These are phyloP conservation scores for Gasterosteus nipponicus DNA, from an alignment of 2,113 vertebrate species.

Conservation along the genomic window DNA sequence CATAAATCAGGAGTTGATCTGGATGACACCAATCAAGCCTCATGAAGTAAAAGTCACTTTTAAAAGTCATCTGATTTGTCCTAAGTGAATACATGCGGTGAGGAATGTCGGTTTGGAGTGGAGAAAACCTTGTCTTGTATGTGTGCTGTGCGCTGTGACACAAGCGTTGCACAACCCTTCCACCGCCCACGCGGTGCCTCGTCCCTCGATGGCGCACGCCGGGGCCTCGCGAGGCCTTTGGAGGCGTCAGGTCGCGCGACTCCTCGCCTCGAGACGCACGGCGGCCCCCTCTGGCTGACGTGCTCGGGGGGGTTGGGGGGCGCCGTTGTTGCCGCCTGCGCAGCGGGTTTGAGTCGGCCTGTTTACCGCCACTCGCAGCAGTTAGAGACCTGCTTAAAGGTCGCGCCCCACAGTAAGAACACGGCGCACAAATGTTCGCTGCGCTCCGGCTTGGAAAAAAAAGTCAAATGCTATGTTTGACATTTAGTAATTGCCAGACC, in stretches of 20 bases:
- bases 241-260: conserved; percentile 35
- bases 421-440: conserved; percentile 7
- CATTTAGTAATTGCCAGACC: conserved; percentile 34
- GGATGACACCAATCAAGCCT: conserved; percentile 28
- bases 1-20: conserved; percentile 22
- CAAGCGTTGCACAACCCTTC: conserved; percentile 21
- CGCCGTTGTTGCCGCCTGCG: conserved; percentile 4
- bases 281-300: conserved; percentile 34
- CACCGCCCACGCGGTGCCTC: background rate
- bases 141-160: no score
- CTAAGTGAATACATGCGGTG: conserved; percentile 29
- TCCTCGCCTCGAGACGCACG: conserved; percentile 40
- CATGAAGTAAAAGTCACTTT: conserved; percentile 43
- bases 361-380: conserved; percentile 11
- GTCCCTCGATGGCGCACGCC: background rate
- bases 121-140: no score
- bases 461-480: conserved; percentile 37
- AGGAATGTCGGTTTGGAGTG: conserved; percentile 19
- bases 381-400: conserved; percentile 49
- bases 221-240: conserved; percentile 8
- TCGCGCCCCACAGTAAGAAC: conserved; percentile 28
- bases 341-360: conserved; percentile 32
- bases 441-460: background rate
- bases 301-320: background rate
- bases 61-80: conserved; percentile 33